Evolutionary conservation across 2,888 invertebrate genomes (phyloP), one percentile per base, ranked within the genome.

Genomic region (Scaptomyza polygonia): DNA sequence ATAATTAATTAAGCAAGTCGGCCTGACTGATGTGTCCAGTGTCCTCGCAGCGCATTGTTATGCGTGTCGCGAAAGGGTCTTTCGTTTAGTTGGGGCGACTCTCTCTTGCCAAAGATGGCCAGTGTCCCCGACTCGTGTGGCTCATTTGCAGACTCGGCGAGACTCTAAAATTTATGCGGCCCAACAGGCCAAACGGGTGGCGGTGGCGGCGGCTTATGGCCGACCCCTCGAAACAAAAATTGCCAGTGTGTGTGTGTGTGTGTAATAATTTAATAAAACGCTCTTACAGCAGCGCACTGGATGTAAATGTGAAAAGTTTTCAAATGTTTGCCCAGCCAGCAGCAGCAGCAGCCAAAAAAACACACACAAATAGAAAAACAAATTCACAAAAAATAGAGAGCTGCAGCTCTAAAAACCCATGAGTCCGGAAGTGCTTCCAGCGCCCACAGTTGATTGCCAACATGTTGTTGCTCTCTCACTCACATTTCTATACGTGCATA

Each of bases 281-380:
- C 78, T 83, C 80, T 70, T 78, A 80, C 83, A 86, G 80, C 75
- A 78, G 67, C 80, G 67, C 83, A 73, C 76, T 86, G 85, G 76
- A 85, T 85, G 87, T 85, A 85, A 76, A 85, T 86, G 87, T 72
- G 80, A 86, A 85, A 85, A 85, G 68, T 85, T 85, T 85, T 85
- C 76, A 86, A 86, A 86, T 86, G 78, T 86, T 81, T 79, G 64
- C 67, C 27, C 75, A 68, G 72, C 75, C 75, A 75, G 68, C 57
- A 67, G 74, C 48, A 68, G 72, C 75, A 75, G 68, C 57, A 67
- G 74, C 48, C 9, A 32, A 48, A 48, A 47, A 47, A 1, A 29
- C 12, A 21, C 1, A 39, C 6, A 16, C 4, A 16, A 7, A 16
- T 9, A 16, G 4, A 39, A 39, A 39, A 11, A 70, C 1, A 32